Conservation (phyloP, 2,888 invertebrate genomes). For the Mystacides longicornis region DNA sequence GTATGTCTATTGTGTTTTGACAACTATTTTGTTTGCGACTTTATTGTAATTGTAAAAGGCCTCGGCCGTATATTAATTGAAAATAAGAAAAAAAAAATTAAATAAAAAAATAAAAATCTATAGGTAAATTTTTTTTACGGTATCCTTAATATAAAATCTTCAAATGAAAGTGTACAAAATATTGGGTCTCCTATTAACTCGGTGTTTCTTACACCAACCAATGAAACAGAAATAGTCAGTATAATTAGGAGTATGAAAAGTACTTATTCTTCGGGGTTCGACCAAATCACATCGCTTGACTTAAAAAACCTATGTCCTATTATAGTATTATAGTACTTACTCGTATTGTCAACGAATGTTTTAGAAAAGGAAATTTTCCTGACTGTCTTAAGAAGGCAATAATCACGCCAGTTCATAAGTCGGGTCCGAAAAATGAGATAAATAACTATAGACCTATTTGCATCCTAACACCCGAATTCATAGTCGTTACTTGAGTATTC, state of each 20-base stretch:
- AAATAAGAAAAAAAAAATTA: too few relatives aligned
- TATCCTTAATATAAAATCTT: too few relatives aligned
- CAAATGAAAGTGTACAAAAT: too few relatives aligned
- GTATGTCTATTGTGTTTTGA: too few relatives aligned
- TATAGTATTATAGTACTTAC: background rate
- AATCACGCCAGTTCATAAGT: background rate
- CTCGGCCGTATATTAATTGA: too few relatives aligned
- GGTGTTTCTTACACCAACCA: background rate
- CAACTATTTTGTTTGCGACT: too few relatives aligned
- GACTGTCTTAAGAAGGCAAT: background rate
- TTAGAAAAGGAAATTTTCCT: background rate
- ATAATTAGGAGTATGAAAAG: background rate
- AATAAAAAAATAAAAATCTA: too few relatives aligned
- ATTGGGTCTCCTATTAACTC: background rate
- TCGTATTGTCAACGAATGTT: background rate
- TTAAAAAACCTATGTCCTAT: background rate
- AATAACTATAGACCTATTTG: too few relatives aligned
- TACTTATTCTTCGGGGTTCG: background rate
- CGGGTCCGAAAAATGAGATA: background rate
- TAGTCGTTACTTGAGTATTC: too few relatives aligned
- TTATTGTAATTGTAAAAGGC: too few relatives aligned
- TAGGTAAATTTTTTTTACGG: too few relatives aligned
- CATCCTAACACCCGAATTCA: too few relatives aligned
- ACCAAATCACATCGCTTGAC: background rate
- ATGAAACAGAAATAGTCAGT: background rate